Base-by-base conservation (phyloP, 2,797 vertebrate genomes). In the Semaprochilodus insignis region DNA sequence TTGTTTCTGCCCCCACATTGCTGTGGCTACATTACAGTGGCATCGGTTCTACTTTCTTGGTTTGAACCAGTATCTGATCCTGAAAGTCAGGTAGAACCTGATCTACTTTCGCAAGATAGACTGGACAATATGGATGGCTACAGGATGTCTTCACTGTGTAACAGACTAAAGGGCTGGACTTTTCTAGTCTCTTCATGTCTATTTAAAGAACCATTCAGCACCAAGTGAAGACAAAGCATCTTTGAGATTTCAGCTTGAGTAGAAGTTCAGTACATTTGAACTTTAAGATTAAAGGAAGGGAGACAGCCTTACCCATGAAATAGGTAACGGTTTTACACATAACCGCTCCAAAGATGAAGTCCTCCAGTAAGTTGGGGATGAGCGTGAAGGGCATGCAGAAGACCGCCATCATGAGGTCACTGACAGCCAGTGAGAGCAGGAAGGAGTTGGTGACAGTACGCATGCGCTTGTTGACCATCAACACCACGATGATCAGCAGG, bases 291-390 rank as follows among this genome's bases (percentile, higher is more conserved):
- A 66, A 44, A 40, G 23, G 69, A 27, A 81, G 55, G 57, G 16
- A 76, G 48, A 57, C 10, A 25, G 59, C 23, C 91, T 92, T 90
- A 98, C 97, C 97, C 97, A 99, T 98, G 65, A 98, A 95, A 91
- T 98, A 99, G 60, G 96, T 90, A 14, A 96, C 91, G 0, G 91
- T 92, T 90, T 96, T 97, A 95, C 97, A 98, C 95, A 98, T 92
- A 27, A 93, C 91, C 0, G 93, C 94, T 8, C 97, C 97, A 4
- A 99, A 98, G 92, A 98, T 83, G 93, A 97, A 99, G 88, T 97
- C 95, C 85, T 95, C 92, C 92, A 98, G 93, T 84, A 99, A 94
- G 91, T 95, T 97, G 83, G 97, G 97, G 89, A 98, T 91, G 65
- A 95, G 94, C 2, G 93, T 96, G 92, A 96, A 96, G 78, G 96